Evolutionary conservation across 2,888 invertebrate genomes (phyloP), one percentile per base, ranked within the genome.

Genomic region (Drosophila rubida): DNA sequence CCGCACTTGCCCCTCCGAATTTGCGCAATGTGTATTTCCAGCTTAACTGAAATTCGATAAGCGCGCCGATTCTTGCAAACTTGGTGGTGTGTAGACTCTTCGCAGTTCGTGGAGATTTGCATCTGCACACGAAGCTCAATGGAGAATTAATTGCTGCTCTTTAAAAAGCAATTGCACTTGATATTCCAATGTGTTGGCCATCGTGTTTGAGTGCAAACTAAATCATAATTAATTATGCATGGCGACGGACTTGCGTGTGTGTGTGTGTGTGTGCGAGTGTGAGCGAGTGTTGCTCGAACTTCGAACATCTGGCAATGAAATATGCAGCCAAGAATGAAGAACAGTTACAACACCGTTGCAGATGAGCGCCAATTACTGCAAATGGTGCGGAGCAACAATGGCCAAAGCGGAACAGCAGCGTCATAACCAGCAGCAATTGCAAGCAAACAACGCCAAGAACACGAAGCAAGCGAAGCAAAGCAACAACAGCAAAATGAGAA

Each of bases 361-460:
- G 54, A 59, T 46, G 45, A 75, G 80, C 65, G 75, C 80, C 82
- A 82, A 85, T 82, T 85, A 82, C 80, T 77, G 71, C 73, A 82
- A 84, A 82, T 82, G 85, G 80, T 82, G 85, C 84, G 80, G 19
- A 3, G 76, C 81, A 77, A 82, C 79, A 80, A 77, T 78, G 72
- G 66, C 80, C 81, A 84, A 84, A 76, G 77, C 79, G 72, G 79
- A 81, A 81, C 80, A 75, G 64, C 19, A 60, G 61, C 64, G 55
- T 70, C 75, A 75, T 67, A 70, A 75, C 61, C 19, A 58, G 53
- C 65, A 49, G 35, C 46, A 57, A 63, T 41, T 44, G 35, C 45
- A 70, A 54, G 22, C 39, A 42, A 45, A 45, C 48, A 55, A 50
- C 39, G 55, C 13, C 64, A 64, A 60, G 50, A 61, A 53, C 53